phyloP scores from a whole-genome alignment of 1,140 invertebrate genomes.

The Saccostrea glomerata region DNA sequence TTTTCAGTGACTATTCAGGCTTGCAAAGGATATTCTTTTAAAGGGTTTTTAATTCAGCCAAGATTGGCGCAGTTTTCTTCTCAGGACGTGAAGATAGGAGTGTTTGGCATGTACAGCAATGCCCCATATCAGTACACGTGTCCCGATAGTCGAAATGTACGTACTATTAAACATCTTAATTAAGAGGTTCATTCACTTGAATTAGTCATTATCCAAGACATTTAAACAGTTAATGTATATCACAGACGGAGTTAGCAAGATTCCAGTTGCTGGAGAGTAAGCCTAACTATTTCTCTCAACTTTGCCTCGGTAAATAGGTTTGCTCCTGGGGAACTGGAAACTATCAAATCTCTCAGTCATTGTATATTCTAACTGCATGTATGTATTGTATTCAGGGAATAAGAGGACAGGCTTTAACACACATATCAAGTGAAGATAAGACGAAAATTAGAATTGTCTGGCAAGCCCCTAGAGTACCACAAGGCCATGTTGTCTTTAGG shows the following conservation, averaged over 20 bases:
- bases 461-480: slow-evolving; percentile 56
- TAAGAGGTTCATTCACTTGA: no score
- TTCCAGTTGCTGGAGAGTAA: no score
- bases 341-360: no score
- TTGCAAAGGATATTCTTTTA: slow-evolving; percentile 48
- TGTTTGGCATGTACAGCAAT: slow-evolving; percentile 53
- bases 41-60: slow-evolving; percentile 52
- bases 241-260: no score
- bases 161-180: background rate
- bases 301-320: no score
- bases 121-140: slow-evolving; percentile 54
- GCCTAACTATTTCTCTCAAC: no score
- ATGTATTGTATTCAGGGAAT: slow-evolving; percentile 44
- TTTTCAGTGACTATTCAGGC: slow-evolving; percentile 51
- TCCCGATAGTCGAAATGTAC: slow-evolving; percentile 51
- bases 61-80: slow-evolving; percentile 49
- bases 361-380: no score
- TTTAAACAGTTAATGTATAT: no score
- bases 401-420: slow-evolving; percentile 55
- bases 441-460: slow-evolving; percentile 48
- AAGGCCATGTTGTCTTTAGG: slow-evolving; percentile 57
- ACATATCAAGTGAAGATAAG: slow-evolving; percentile 48
- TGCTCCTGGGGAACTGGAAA: no score
- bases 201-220: no score
- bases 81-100: slow-evolving; percentile 57